Conservation (phyloP, 2,888 invertebrate species). For the Lithophane socia region DNA sequence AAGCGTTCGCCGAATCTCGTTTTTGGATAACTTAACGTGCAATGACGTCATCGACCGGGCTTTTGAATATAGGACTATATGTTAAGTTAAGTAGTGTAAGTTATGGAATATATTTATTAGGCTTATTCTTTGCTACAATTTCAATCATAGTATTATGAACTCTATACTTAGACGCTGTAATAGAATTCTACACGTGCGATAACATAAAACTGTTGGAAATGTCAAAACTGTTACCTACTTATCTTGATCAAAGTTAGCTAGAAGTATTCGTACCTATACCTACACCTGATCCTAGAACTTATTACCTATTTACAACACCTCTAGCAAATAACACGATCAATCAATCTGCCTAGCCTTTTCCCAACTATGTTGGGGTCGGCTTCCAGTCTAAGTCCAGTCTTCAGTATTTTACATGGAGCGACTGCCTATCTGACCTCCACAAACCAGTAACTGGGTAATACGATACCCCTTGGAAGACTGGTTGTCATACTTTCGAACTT, state of each 20-base stretch:
- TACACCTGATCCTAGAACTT: background rate
- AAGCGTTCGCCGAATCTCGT: background rate
- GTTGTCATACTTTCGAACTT: no score
- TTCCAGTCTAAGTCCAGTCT: no score
- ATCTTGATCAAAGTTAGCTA: background rate
- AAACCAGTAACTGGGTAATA: no score
- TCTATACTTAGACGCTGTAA: background rate
- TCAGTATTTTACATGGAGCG: no score
- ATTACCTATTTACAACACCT: background rate
- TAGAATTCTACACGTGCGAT: constrained; percentile 17
- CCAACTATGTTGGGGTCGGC: no score
- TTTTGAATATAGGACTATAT: background rate
- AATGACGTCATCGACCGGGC: background rate
- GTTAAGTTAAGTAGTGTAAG: no score
- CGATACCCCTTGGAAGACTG: no score
- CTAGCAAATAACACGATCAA: background rate
- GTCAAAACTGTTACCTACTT: background rate
- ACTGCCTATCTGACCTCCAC: no score
- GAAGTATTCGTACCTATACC: background rate
- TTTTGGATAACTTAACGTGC: background rate
- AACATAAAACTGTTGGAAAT: constrained; percentile 17
- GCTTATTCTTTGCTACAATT: constrained; percentile 3
- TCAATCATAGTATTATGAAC: constrained; percentile 4
- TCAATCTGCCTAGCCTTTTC: no score
- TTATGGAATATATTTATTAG: constrained; percentile 5